Base-by-base conservation (phyloP, 2,888 invertebrate species). In the Drosophila sordidula region DNA sequence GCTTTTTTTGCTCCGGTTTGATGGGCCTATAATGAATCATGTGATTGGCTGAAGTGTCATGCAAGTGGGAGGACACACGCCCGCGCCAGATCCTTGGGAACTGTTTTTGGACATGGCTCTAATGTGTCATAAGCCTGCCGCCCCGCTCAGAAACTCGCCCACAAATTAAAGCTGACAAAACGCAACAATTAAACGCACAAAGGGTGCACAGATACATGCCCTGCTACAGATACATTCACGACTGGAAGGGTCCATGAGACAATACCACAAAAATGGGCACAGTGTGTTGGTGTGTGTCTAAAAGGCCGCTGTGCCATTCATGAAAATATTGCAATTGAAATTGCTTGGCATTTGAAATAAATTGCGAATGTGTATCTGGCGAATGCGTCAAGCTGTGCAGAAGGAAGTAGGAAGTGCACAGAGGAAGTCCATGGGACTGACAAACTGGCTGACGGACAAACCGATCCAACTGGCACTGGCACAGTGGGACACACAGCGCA, bases 261-360 rank as follows among this genome's bases (percentile, higher is more conserved):
- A 85, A 71, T 58, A 70, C 68, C 80, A 49, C 69, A 77, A 77
- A 77, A 69, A 61, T 70, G 52, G 61, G 38, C 62, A 70, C 72
- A 63, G 55, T 69, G 66, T 68, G 38, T 14, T 16, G 41, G n/a
- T 36, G 42, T 62, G 45, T 34, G 67, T 44, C 70, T 57, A 41
- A 57, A 55, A 58, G 22, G 59, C 66, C 66, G 83, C 80, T 86
- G 80, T 52, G 79, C 72, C 79, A 87, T 84, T 84, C 81, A 84
- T 66, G n/a, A 71, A 61, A 70, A 78, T 57, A 78, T 78, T 69
- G 75, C 73, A 84, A 80, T 85, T 80, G 78, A 80, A 71, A 85
- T 83, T 80, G 80, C 61, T 80, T 78, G 83, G 79, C 73, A 86
- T 86, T 86, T 74, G 72, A 83, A 86, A 86, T 88, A 75, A 87